These are phyloP conservation scores for Bugula neritina DNA, from an alignment of 2,888 invertebrate species.

Conservation along the genomic window DNA sequence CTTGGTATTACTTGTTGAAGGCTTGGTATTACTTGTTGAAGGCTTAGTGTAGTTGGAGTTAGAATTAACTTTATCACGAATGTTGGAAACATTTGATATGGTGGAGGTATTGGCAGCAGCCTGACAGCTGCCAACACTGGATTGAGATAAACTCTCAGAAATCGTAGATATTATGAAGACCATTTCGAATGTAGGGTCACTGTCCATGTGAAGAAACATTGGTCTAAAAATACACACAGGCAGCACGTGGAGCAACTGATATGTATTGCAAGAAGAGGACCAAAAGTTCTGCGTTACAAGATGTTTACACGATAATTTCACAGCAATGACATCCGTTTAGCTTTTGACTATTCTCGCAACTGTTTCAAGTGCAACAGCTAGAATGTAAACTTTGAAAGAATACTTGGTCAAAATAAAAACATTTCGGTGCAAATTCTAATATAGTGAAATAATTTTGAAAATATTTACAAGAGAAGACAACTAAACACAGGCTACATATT, in stretches of 20 bases:
- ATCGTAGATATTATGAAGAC: conserved; percentile 75
- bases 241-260: neutral
- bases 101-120: neutral
- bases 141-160: conserved; percentile 55
- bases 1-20: too few species aligned
- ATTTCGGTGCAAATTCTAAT: too few species aligned
- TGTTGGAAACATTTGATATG: neutral
- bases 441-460: too few species aligned
- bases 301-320: conserved; percentile 1
- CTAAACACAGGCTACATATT: too few species aligned
- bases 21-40: too few species aligned
- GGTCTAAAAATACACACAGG: conserved; percentile 58
- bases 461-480: too few species aligned
- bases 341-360: too few species aligned
- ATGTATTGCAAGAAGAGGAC: neutral
- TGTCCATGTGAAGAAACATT: conserved; percentile 68
- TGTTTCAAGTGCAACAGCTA: too few species aligned
- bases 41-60: too few species aligned
- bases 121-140: neutral
- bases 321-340: conserved; percentile 20
- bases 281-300: neutral
- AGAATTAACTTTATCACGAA: too few species aligned
- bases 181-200: conserved; percentile 68
- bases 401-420: too few species aligned
- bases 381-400: too few species aligned